Percentiles rank a stretch among this genome's conserved stretches.
phyloP scores from a whole-genome alignment of 2,888 invertebrate species.

The Spilosoma lubricipeda region DNA sequence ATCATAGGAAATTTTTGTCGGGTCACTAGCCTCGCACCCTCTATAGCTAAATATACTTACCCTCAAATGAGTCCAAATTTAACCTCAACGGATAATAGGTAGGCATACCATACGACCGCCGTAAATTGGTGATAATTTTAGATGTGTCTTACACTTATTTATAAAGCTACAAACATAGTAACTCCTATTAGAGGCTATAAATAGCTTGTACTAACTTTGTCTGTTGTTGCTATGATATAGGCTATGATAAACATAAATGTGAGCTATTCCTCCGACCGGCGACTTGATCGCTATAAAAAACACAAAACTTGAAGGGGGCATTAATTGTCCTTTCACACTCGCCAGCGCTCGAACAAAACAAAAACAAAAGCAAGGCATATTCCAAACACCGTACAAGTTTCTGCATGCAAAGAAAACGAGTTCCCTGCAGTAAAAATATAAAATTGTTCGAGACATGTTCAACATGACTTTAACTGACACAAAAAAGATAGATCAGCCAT shows the following conservation, averaged over 20 bases:
- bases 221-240: conserved; percentile 12
- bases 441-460: conserved; percentile 57
- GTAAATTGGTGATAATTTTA: conserved; percentile 53
- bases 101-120: conserved; percentile 43
- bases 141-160: conserved; percentile 41
- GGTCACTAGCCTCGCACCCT: conserved; percentile 78
- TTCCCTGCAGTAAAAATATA: conserved; percentile 59
- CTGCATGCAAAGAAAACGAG: conserved; percentile 62
- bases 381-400: conserved; percentile 56
- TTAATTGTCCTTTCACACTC: conserved; percentile 56
- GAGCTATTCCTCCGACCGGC: conserved; percentile 33
- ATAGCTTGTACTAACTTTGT: conserved; percentile 22
- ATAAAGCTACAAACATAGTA: conserved; percentile 26
- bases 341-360: conserved; percentile 53
- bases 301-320: conserved; percentile 48
- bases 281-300: conserved; percentile 38
- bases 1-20: conserved; percentile 80
- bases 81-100: conserved; percentile 54
- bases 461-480: conserved; percentile 56
- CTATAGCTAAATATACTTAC: conserved; percentile 70
- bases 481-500: conserved; percentile 50
- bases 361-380: conserved; percentile 55
- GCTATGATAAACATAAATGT: conserved; percentile 29
- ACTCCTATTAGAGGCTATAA: conserved; percentile 33
- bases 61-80: conserved; percentile 64